Evolutionary conservation across 2,113 vertebrate genomes (phyloP).

Genomic region (Lanius ludovicianus): DNA sequence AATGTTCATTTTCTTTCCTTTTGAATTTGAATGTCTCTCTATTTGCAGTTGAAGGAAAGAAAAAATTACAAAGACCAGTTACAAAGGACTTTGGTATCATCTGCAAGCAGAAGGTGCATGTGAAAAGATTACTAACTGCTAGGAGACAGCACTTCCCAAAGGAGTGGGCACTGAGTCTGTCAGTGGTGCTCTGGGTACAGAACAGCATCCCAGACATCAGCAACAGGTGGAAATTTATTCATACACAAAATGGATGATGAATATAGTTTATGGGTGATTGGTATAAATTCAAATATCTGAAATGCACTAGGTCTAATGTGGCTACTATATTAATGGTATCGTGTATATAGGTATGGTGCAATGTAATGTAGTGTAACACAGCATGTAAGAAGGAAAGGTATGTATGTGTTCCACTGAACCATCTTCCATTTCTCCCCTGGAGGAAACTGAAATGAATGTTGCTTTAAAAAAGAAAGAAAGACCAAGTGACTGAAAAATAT

Average conservation of each 20-base stretch:
- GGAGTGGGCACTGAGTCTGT: neutral
- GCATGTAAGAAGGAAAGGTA: neutral
- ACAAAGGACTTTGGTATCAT: neutral
- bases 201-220: neutral
- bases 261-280: neutral
- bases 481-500: neutral
- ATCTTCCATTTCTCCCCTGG: neutral
- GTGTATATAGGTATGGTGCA: rapidly evolving
- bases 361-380: neutral
- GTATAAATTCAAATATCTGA: neutral
- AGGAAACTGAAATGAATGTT: neutral
- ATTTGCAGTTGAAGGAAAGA: neutral
- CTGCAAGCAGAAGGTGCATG: neutral
- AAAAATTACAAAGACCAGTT: neutral
- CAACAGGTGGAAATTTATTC: neutral
- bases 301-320: neutral
- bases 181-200: neutral
- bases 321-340: neutral
- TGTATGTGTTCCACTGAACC: neutral
- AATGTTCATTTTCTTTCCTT: neutral
- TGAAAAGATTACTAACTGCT: neutral
- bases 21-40: neutral
- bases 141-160: neutral
- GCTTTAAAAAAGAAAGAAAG: neutral
- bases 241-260: neutral